Base-by-base conservation (phyloP, 2,797 vertebrate species). In the Acanthurus leucopareius region DNA sequence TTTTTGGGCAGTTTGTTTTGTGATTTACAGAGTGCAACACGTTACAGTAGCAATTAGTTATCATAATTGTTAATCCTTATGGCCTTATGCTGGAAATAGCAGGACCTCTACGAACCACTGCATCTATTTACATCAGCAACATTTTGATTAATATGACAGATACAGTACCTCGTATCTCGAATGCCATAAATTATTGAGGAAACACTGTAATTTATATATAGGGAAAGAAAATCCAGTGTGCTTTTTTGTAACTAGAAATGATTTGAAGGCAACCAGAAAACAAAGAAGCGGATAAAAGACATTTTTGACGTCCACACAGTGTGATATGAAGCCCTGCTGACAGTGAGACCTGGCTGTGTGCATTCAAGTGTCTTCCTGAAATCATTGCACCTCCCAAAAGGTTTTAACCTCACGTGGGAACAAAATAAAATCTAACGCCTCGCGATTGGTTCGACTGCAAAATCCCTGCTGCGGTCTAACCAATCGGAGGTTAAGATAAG, bases 301-400 rank as follows among this genome's bases (percentile, higher is more conserved):
- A 17, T 11, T 22, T 57, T 38, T 42, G 19, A 47, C 25, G 25
- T 35, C 20, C 16, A 72, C 19, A 65, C 58, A 49, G 51, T 28
- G 0, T 0, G 16, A 14, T 38, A 16, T 14, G 20, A 56, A 73
- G 64, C 40, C 57, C 48, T 63, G 54, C 35, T 32, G 19, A n/a
- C 51, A 2, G 66, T 10, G 6, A 61, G 19, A 62, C 42, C 56
- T 47, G 59, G 16, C 56, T 47, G 20, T 67, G 48, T 57, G 64
- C 35, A 5, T 79, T 81, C 75, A 73, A 83, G 82, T 58, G 58
- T 80, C 58, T 76, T 38, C 65, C 40, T 71, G 67, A 68, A 75
- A 72, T 59, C 77, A 79, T 69, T 86, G 76, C 80, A 89, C 67
- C 59, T 76, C 75, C 77, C 63, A 22, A 53, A 53, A 48, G 59